Percentiles rank a stretch among this genome's conserved stretches.
These are phyloP conservation scores for Miltochrista miniata DNA, from an alignment of 2,888 invertebrate genomes.

Conservation along the genomic window DNA sequence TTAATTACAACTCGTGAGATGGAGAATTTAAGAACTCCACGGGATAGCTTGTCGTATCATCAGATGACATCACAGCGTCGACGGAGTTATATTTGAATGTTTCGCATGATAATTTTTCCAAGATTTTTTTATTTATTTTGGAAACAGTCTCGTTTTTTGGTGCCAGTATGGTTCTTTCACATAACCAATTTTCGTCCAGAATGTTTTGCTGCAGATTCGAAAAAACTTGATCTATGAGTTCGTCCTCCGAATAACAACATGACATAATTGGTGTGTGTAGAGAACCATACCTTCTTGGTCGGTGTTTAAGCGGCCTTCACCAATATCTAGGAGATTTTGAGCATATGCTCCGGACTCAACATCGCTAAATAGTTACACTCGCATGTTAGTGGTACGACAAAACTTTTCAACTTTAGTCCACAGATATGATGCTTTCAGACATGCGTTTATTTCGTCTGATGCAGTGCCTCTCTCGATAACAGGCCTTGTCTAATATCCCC, in stretches of 20 bases:
- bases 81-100: constrained; percentile 24
- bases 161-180: constrained; percentile 27
- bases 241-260: constrained; percentile 15
- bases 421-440: no score
- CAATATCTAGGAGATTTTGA: constrained; percentile 14
- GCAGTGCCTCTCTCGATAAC: constrained; percentile 31
- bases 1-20: no score
- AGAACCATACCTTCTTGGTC: no score
- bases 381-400: constrained; percentile 34
- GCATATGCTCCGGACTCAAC: constrained; percentile 30
- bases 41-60: constrained; percentile 21
- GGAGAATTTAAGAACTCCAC: constrained; percentile 26
- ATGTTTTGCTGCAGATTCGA: no score
- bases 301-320: no score
- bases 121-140: constrained; percentile 37
- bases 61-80: constrained; percentile 26
- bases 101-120: constrained; percentile 26
- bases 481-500: constrained; percentile 16
- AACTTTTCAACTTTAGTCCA: no score
- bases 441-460: no score
- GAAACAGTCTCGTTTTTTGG: constrained; percentile 37
- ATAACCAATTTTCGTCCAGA: no score
- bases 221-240: no score
- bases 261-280: constrained; percentile 13
- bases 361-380: constrained; percentile 33